Base-by-base conservation (phyloP, 2,797 vertebrate genomes). In the Zalophus californianus region DNA sequence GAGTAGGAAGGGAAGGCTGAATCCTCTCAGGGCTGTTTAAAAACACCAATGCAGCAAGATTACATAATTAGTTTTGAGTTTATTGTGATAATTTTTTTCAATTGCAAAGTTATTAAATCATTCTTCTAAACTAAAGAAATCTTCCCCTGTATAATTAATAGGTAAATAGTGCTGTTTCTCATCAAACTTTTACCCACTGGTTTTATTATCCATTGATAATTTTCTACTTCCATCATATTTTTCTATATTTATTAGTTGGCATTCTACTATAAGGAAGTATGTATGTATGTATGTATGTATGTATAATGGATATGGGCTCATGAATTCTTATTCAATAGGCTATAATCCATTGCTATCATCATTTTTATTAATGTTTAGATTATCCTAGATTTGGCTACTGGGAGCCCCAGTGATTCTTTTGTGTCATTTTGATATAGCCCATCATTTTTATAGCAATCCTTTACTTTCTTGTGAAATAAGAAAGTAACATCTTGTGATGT, bases 71-170 rank as follows among this genome's bases (percentile, higher is more conserved):
- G 9, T 90, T 91, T 21, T 72, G n/a, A 3, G 50, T 94, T 94
- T 95, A n/a, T 75, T 83, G 91, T 96, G 85, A 52, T 58, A 25
- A 48, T 79, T 95, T 73, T 95, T 86, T 90, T 60, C 27, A 86
- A 27, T 73, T 25, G 4, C 54, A 52, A 79, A 95, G 15, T 89
- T 96, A 87, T 32, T 48, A 91, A 86, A 58, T 58, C 64, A 87
- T 44, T 78, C 56, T 95, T 97, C 18, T 66, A 87, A 86, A 77
- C 18, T 64, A 87, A 86, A 77, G 27, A 35, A 72, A 62, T 35
- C 20, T 54, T 70, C 62, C 60, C 6, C 6, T 86, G 72, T 97
- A 56, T 72, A 83, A 58, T 44, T 91, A 60, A 70, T 54, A 66
- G 90, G 21, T 75, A 93, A 75, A 68, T 91, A 79, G 54, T 72